These are phyloP conservation scores for Thera obeliscata DNA, from an alignment of 2,888 invertebrate species.

Conservation along the genomic window DNA sequence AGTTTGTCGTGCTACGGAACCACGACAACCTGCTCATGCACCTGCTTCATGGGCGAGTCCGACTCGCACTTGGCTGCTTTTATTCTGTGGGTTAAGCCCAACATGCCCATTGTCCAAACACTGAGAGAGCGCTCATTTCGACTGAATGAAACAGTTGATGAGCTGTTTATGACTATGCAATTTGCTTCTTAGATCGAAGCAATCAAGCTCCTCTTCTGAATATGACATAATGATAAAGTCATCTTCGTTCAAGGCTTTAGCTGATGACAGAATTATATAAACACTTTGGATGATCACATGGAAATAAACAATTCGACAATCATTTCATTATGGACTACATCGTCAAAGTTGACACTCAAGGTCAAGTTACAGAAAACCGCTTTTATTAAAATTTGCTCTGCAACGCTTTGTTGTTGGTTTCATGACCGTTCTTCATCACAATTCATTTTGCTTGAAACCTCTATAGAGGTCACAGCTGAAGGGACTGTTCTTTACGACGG, in stretches of 20 bases:
- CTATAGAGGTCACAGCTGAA: slow-evolving; percentile 44
- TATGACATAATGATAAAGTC: slow-evolving; percentile 44
- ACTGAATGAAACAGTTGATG: slow-evolving; percentile 29
- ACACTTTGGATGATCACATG: neutral
- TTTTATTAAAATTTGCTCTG: slow-evolving; percentile 22
- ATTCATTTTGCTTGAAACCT: slow-evolving; percentile 39
- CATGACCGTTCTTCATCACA: slow-evolving; percentile 24
- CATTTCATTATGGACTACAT: neutral
- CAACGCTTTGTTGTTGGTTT: slow-evolving; percentile 17
- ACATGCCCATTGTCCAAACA: neutral
- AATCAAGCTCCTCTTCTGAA: slow-evolving; percentile 56
- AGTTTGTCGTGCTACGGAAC: no score
- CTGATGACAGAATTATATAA: no score
- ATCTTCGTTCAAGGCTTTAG: slow-evolving; percentile 8
- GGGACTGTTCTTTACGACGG: slow-evolving; percentile 34
- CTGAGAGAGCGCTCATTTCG: slow-evolving; percentile 26
- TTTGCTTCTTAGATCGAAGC: slow-evolving; percentile 69
- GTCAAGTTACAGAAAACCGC: slow-evolving; percentile 5
- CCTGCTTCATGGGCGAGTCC: no score
- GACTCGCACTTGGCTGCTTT: no score
- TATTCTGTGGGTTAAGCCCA: neutral
- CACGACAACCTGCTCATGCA: no score
- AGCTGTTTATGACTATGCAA: slow-evolving; percentile 43
- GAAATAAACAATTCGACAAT: neutral
- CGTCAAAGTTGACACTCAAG: slow-evolving; percentile 1